Percentiles rank a stretch among this genome's conserved stretches.
These are phyloP conservation scores for Ophion obscuratus DNA, from an alignment of 2,888 invertebrate species.

Conservation along the genomic window DNA sequence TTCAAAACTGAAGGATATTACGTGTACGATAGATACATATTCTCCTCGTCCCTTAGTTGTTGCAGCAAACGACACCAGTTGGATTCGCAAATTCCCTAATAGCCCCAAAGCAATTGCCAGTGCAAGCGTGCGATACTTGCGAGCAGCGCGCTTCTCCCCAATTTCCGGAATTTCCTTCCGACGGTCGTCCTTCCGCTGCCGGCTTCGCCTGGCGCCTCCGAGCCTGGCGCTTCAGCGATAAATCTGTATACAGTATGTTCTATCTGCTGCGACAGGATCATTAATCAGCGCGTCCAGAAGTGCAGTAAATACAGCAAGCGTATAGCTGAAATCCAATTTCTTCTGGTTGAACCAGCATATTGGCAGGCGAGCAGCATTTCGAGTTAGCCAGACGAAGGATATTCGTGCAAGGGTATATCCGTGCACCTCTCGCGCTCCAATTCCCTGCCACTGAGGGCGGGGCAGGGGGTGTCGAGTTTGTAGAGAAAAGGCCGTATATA, in stretches of 20 bases:
- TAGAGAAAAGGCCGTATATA: conserved; percentile 12
- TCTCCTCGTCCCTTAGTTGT: not conserved
- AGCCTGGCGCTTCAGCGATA: conserved; percentile 23
- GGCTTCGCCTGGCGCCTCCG: conserved; percentile 4
- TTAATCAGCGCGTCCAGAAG: conserved; percentile 53
- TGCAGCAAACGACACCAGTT: conserved; percentile 8
- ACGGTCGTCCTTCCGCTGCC: conserved; percentile 33
- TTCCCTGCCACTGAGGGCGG: not conserved
- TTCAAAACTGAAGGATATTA: conserved; percentile 29
- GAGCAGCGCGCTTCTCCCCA: conserved; percentile 44
- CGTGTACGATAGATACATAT: conserved; percentile 36
- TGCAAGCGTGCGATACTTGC: conserved; percentile 33
- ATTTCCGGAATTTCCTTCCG: conserved; percentile 55
- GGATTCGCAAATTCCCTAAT: conserved; percentile 19
- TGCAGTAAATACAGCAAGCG: conserved; percentile 40
- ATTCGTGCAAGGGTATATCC: conserved; percentile 31
- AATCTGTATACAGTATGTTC: conserved; percentile 20
- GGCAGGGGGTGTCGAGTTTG: conserved; percentile 25
- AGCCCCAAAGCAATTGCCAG: conserved; percentile 24
- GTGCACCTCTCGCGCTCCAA: not conserved
- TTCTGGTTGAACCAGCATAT: conserved; percentile 35
- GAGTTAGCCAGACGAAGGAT: conserved; percentile 24
- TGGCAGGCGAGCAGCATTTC: conserved; percentile 48
- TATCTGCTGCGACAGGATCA: conserved; percentile 26
- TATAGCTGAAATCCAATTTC: conserved; percentile 39